Base-by-base conservation (phyloP, 2,113 vertebrate genomes). In the Romanogobio albipinnatus region DNA sequence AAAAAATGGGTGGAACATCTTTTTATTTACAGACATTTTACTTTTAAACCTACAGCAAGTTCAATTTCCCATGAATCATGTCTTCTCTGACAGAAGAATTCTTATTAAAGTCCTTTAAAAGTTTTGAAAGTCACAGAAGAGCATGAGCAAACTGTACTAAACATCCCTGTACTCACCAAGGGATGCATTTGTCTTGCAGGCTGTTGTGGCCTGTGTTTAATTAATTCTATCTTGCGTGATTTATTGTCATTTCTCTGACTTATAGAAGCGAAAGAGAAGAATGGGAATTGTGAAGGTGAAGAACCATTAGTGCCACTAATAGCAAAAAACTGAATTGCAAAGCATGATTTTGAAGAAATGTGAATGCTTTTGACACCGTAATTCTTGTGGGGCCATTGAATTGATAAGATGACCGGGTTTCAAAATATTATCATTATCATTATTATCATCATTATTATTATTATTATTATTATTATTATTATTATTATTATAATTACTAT, bases 141-240 rank as follows among this genome's bases (percentile, higher is more conserved):
- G 90, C 87, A 88, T 76, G 86, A 88, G 87, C 85, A 84, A 82
- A 78, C 77, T 82, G 71, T 73, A 84, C 29, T 29, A 29, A 29
- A 29, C 87, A 88, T 81, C 88, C 81, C 74, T 80, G 56, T 26
- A 58, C 59, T 45, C 53, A 29, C 29, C 71, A 70, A 87, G 82
- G 73, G 79, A 71, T 76, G 83, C 87, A 90, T 92, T 91, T 86
- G 88, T 91, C 90, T 88, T 86, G 45, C 53, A 75, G 81, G 81
- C 86, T 89, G 91, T 91, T 85, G 83, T 45, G 88, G 89, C 88
- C 73, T 49, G 85, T 86, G 86, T 90, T 91, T 93, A 92, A 94
- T 93, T 93, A 92, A 92, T 86, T 82, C 81, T n/a, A 86, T 78
- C 64, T 82, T 51, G 74, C 39, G 76, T 83, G 56, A 87, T 87